These are phyloP conservation scores for Drosophila kuntzei DNA, from an alignment of 2,888 invertebrate genomes.

Conservation along the genomic window DNA sequence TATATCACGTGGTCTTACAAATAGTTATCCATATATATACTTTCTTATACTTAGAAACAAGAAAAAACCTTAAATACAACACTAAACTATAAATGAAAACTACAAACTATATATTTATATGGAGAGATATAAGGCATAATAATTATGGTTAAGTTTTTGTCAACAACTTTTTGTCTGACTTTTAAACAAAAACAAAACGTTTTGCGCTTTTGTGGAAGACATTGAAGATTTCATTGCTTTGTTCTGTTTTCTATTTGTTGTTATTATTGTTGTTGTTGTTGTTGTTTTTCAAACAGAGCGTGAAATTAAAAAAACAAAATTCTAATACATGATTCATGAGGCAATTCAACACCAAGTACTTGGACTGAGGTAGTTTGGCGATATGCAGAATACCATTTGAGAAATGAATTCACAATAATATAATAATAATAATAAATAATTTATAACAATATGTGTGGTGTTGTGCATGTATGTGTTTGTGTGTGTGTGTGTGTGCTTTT, in stretches of 20 bases:
- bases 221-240: conserved; percentile 77
- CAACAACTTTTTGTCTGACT: conserved; percentile 46
- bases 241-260: conserved; percentile 15
- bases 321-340: conserved; percentile 72
- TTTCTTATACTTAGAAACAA: conserved; percentile 46
- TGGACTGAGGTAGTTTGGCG: conserved; percentile 82
- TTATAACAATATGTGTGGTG: conserved; percentile 62
- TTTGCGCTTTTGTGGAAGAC: conserved; percentile 73
- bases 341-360: conserved; percentile 81
- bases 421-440: conserved; percentile 73
- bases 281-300: conserved; percentile 43
- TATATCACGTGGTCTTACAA: conserved; percentile 80
- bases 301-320: conserved; percentile 48
- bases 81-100: conserved; percentile 38
- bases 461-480: conserved; percentile 41
- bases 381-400: conserved; percentile 72
- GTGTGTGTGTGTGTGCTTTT: conserved; percentile 12
- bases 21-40: conserved; percentile 44
- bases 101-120: conserved; percentile 39
- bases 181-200: conserved; percentile 55
- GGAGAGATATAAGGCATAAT: conserved; percentile 46
- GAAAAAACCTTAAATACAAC: conserved; percentile 38
- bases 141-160: conserved; percentile 51
- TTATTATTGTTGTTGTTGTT: conserved; percentile 22
- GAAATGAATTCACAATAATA: conserved; percentile 57